Base-by-base conservation (phyloP, 1,140 invertebrate species). In the Drosophila sechellia region DNA sequence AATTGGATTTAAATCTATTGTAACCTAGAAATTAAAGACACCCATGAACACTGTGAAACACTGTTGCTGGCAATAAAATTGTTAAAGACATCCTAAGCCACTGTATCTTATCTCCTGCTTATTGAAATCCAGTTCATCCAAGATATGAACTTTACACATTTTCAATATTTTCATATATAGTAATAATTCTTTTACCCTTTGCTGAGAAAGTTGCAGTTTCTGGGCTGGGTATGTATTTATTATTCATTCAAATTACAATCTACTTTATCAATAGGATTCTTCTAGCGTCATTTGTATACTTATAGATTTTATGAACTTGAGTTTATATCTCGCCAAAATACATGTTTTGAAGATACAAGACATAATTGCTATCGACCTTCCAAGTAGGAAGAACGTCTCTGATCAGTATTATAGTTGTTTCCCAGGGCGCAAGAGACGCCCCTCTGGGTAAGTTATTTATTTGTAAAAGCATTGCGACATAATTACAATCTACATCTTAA, bases 21-120 rank as follows among this genome's bases (percentile, higher is more conserved):
- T 27, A 43, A 43, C n/a, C 10, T 53, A 48, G 37, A 64, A 31
- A 17, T 43, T 43, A 35, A 55, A 66, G 25, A 66, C 59, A 48
- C 13, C 2, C 4, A 25, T 35, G 12, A 25, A 68, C 34, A 68
- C 2, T 69, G 52, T 34, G 25, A n/a, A 39, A 25, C 15, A 13
- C 31, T 22, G 10, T 39, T 50, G 52, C 56, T 43, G 40, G 61
- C 40, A 77, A 81, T 81, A 73, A 73, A 80, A 71, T 80, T 80
- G 46, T 52, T 65, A 17, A 49, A 43, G 31, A 69, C 20, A 70
- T 37, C 31, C 5, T 52, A 6, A n/a, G 2, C 12, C 35, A 37
- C 11, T 37, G 35, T 10, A 42, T 56, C 4, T 13, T 22, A n/a
- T 40, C n/a, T 40, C 39, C 17, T 1, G 17, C 17, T 17, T 17